Evolutionary conservation across 2,113 vertebrate genomes (phyloP).

Genomic region (Calidris pugnax): DNA sequence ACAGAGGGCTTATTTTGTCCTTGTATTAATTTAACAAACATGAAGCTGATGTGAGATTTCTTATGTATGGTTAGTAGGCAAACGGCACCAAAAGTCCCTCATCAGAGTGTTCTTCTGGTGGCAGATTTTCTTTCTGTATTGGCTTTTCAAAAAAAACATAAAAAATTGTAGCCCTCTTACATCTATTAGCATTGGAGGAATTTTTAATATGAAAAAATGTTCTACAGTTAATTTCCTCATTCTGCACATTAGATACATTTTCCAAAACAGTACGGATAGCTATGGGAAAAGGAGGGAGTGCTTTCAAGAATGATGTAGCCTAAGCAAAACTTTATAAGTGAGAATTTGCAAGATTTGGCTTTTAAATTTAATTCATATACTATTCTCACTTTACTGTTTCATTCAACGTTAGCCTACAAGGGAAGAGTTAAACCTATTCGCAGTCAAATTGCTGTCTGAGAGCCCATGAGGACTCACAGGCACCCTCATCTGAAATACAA

Average conservation of each 20-base stretch:
- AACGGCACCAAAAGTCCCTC: neutral
- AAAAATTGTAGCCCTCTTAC: neutral
- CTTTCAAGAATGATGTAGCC: neutral
- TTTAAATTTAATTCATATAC: neutral
- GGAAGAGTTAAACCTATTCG: neutral
- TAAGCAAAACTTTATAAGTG: neutral
- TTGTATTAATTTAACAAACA: neutral
- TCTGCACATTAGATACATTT: neutral
- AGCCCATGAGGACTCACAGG: neutral
- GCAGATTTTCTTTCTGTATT: neutral
- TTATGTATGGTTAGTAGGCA: neutral
- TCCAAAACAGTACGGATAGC: neutral
- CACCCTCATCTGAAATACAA: neutral
- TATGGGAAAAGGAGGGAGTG: neutral
- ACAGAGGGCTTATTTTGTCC: neutral
- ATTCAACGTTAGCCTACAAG: neutral
- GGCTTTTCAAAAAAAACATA: neutral
- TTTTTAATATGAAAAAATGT: neutral
- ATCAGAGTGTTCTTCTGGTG: neutral
- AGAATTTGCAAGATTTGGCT: neutral
- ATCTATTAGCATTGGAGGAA: neutral
- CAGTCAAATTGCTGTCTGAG: neutral
- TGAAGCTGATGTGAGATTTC: neutral
- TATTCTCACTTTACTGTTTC: neutral
- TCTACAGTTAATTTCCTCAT: neutral